phyloP scores from a whole-genome alignment of 1,140 invertebrate genomes.

The Drosophila nannoptera region DNA sequence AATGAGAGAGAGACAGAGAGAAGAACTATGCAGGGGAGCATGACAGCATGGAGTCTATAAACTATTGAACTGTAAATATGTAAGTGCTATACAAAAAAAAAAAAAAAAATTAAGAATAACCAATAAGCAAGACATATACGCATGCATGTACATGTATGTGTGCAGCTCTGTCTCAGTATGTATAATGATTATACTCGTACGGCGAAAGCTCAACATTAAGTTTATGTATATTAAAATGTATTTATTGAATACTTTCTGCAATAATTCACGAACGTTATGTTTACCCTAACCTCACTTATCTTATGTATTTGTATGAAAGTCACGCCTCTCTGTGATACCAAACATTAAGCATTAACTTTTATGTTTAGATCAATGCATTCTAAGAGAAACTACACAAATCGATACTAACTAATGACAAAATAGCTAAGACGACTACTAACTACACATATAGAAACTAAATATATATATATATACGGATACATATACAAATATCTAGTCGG shows the following conservation, averaged over 20 bases:
- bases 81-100: conserved; percentile 24
- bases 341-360: conserved; percentile 78
- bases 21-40: conserved; percentile 2
- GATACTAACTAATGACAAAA: conserved; percentile 30
- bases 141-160: neutral
- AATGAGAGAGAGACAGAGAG: neutral
- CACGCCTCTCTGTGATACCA: conserved; percentile 79
- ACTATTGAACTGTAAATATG: conserved; percentile 37
- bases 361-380: conserved; percentile 72
- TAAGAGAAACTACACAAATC: conserved; percentile 38
- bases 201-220: conserved; percentile 60
- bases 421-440: conserved; percentile 33
- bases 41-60: conserved; percentile 24
- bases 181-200: conserved; percentile 50
- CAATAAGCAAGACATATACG: conserved; percentile 30
- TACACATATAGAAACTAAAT: conserved; percentile 28
- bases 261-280: conserved; percentile 55
- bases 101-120: too few species aligned
- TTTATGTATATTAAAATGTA: conserved; percentile 42
- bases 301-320: conserved; percentile 72
- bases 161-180: conserved; percentile 43
- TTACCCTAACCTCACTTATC: conserved; percentile 33
- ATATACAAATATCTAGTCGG: conserved; percentile 26
- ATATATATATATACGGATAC: conserved; percentile 10
- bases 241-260: conserved; percentile 71